A percentile compares a stretch with the other conserved stretches of the same genome.
These are phyloP conservation scores for Argyresthia goedartella DNA, from an alignment of 2,888 invertebrate species.

Conservation along the genomic window DNA sequence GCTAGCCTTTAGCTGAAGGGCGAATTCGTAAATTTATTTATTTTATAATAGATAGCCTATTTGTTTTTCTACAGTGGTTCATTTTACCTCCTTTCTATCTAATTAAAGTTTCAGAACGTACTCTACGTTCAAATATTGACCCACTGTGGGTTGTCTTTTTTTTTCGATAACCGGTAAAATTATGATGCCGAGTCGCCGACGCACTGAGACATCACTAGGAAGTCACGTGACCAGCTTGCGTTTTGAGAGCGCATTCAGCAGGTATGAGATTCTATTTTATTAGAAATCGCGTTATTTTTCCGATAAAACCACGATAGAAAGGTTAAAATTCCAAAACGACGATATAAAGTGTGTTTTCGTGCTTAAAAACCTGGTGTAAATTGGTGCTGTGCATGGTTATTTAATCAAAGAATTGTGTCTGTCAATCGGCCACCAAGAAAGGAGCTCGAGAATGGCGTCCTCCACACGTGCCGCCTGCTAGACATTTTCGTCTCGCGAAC, in stretches of 20 bases:
- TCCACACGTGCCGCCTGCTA: conserved; percentile 75
- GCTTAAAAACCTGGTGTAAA: conserved; percentile 37
- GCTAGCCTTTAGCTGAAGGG: too few relatives aligned
- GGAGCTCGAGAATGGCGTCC: conserved; percentile 81
- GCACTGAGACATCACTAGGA: conserved; percentile 36
- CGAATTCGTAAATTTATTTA: too few relatives aligned
- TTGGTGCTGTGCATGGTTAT: conserved; percentile 50
- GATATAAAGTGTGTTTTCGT: conserved; percentile 39
- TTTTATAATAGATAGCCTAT: too few relatives aligned
- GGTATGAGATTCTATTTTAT: conserved; percentile 71
- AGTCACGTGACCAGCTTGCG: conserved; percentile 79
- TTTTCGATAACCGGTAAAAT: not conserved
- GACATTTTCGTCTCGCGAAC: conserved; percentile 48
- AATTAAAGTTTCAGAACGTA: too few relatives aligned
- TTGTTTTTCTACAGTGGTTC: too few relatives aligned
- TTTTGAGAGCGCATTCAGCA: conserved; percentile 78
- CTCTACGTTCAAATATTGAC: too few relatives aligned
- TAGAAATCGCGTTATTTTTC: conserved; percentile 51
- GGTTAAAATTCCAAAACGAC: conserved; percentile 40
- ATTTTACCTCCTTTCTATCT: too few relatives aligned
- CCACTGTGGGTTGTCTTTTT: not conserved
- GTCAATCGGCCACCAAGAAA: conserved; percentile 75
- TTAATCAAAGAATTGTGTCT: conserved; percentile 53
- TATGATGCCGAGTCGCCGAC: not conserved
- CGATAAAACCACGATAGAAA: conserved; percentile 42